Base-by-base conservation (phyloP, 2,113 vertebrate species). In the Oreotrochilus melanogaster region DNA sequence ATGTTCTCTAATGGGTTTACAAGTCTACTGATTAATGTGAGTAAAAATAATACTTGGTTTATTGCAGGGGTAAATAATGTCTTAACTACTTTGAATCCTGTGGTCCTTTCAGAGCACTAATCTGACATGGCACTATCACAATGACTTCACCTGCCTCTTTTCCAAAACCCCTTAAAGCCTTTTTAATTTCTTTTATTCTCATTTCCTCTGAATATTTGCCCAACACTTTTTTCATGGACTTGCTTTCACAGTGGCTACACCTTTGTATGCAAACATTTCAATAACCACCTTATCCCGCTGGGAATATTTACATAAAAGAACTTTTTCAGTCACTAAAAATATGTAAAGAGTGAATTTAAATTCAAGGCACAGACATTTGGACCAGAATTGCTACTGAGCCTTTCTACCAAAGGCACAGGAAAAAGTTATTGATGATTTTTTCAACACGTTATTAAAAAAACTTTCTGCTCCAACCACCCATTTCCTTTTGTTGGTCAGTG, bases 231-330 rank as follows among this genome's bases (percentile, higher is more conserved):
- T 83, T 28, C 95, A 96, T 94, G 85, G 89, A 88, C 95, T 96
- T 97, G 43, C 82, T 90, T 96, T 94, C 85, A 89, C 92, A 80
- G 85, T 89, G 42, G 67, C 85, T 89, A 92, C 78, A 97, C 85
- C 71, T 94, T 96, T 95, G 87, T 94, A 78, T 76, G 74, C 93
- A 91, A 95, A 96, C 71, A 94, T 94, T 96, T 96, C 89, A 89
- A 90, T 89, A 95, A 62, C 93, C 85, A 80, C 39, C 69, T 93
- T 88, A 76, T 94, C 56, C 89, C 88, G 78, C 60, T 70, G 93
- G 78, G 85, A 96, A 91, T 94, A 93, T 90, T 96, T 95, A 94
- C 71, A 83, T 64, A 95, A 83, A 92, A 33, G 67, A 91, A 96
- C 89, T 86, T 96, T 94, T 82, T 42, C 45, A 80, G 85, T 78